A percentile compares a stretch with the other conserved stretches of the same genome.
Conservation (phyloP, 2,888 invertebrate species). For the Cenopis cana region DNA sequence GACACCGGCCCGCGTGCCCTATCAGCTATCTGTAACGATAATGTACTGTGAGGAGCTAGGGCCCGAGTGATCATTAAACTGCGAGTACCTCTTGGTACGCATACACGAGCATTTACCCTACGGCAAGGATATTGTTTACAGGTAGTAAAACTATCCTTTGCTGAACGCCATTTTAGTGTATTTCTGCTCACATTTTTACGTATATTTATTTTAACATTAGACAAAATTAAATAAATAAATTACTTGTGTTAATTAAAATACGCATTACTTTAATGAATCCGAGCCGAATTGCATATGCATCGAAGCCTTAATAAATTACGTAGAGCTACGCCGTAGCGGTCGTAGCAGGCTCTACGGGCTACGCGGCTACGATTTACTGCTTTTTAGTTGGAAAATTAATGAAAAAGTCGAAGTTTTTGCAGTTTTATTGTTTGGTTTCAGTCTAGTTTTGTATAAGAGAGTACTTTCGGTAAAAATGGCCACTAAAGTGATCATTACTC, state of each 20-base stretch:
- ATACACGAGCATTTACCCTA: neutral
- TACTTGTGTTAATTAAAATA: constrained; percentile 1
- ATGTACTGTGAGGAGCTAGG: neutral
- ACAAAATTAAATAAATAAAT: neutral
- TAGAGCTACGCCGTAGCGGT: constrained; percentile 33
- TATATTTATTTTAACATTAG: neutral
- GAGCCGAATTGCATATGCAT: constrained; percentile 20
- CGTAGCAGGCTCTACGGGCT: constrained; percentile 40
- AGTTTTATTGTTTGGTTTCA: neutral
- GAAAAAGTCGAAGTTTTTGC: neutral
- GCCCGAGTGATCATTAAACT: neutral
- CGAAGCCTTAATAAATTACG: constrained; percentile 25
- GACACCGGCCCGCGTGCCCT: neutral
- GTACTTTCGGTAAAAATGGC: neutral
- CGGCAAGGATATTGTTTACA: neutral
- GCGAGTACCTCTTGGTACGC: neutral
- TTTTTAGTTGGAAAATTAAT: constrained; percentile 7
- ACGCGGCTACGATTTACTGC: constrained; percentile 25
- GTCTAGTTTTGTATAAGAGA: neutral
- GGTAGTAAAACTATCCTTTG: too few species aligned
- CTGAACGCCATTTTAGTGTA: too few species aligned
- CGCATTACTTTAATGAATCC: constrained; percentile 18
- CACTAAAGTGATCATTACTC: too few species aligned
- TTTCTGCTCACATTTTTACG: too few species aligned
- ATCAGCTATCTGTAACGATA: constrained; percentile 4